phyloP scores from a whole-genome alignment of 2,888 invertebrate species.

The Ischnura elegans region DNA sequence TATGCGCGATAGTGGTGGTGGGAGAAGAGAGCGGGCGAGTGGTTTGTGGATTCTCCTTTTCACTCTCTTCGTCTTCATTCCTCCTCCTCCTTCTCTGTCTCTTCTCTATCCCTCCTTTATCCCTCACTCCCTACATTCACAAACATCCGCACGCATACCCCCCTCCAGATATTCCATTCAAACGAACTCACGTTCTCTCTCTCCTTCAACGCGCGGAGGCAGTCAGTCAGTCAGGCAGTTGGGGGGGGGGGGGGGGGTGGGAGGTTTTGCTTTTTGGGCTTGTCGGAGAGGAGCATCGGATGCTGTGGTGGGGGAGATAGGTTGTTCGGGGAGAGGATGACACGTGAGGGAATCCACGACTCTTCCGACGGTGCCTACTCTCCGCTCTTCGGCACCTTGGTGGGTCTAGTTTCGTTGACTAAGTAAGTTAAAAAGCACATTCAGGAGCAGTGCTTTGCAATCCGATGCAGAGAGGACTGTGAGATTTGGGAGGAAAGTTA shows the following conservation, averaged over 20 bases:
- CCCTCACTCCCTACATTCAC: neutral
- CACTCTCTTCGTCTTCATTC: neutral
- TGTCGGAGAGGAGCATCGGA: slow-evolving; percentile 14
- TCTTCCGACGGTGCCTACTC: neutral
- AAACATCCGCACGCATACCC: neutral
- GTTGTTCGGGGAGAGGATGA: neutral
- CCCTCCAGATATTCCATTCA: slow-evolving; percentile 27
- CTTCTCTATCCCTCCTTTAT: neutral
- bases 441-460: too few relatives aligned
- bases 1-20: neutral
- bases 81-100: too few relatives aligned
- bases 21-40: neutral
- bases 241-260: neutral
- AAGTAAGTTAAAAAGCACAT: neutral
- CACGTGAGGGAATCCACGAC: neutral
- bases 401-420: neutral
- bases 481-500: too few relatives aligned
- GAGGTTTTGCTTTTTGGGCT: neutral
- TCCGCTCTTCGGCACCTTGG: neutral
- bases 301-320: neutral
- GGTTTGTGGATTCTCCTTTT: slow-evolving; percentile 42
- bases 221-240: neutral
- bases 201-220: neutral
- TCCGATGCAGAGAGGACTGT: too few relatives aligned
- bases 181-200: slow-evolving; percentile 27